Evolutionary conservation across 2,797 vertebrate genomes (phyloP), one percentile per base, ranked within the genome.

Genomic region (Micropoecilia bifurca): DNA sequence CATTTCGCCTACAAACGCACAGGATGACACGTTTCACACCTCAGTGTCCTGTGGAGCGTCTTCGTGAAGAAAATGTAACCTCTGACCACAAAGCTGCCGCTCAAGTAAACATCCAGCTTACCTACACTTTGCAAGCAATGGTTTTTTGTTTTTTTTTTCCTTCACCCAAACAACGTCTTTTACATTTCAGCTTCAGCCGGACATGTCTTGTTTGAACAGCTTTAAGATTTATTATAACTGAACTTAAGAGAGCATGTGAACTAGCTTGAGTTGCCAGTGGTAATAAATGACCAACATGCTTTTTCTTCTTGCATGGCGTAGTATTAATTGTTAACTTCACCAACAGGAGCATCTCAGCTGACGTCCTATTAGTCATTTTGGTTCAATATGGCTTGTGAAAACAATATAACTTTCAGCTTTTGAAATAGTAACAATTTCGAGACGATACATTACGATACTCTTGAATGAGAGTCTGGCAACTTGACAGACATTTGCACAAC

Each of bases 51-150:
- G 9, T 1, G 18, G 14, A 14, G 14, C 3, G 25, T 59, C 77
- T 30, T 22, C 0, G 0, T 28, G 16, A 36, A 59, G 28, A 30
- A 50, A 74, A 69, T 13, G 46, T 63, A 81, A 50, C 28, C 45
- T 74, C 36, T 80, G 80, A 88, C 91, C 92, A 84, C 92, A 90
- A 1, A 75, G 12, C 1, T 36, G 20, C 18, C 0, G 0, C 46
- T 46, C n/a, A 59, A 82, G 80, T 78, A 87, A 90, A 88, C 88
- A 92, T 0, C 28, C 6, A 30, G 0, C 0, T 16, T 18, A 3
- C 2, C 12, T 72, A 78, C 50, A 74, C 0, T 2, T 25, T 13
- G 59, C 55, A 46, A 14, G 41, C 2, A 30, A 9, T 25, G 20
- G 0, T 53, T 25, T 45, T 45, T 20, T 6, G 7, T 41, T 41